These are phyloP conservation scores for Smithornis capensis DNA, from an alignment of 2,113 vertebrate species.

Conservation along the genomic window DNA sequence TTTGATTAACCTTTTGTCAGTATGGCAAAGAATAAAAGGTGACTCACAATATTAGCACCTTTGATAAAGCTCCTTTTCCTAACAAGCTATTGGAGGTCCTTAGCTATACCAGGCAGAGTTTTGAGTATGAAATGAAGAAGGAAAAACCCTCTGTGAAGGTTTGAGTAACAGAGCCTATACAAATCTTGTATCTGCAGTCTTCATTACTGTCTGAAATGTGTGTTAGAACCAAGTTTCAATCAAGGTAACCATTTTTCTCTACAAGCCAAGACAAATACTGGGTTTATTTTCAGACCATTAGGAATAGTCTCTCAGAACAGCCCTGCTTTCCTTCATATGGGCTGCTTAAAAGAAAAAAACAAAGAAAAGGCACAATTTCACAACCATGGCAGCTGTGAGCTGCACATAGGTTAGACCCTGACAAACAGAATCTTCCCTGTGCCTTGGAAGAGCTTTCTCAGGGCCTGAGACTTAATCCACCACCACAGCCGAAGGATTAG, in stretches of 20 bases:
- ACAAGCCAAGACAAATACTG: conserved; percentile 61
- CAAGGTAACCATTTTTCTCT: conserved; percentile 49
- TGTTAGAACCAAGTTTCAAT: conserved; percentile 42
- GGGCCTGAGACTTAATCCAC: not conserved
- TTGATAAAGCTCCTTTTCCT: not conserved
- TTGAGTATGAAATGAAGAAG: not conserved
- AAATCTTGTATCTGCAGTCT: conserved; percentile 24
- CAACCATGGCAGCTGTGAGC: not conserved
- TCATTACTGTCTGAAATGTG: conserved; percentile 39
- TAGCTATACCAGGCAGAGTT: not conserved
- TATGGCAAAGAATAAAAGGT: not conserved
- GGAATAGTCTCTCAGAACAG: conserved; percentile 31
- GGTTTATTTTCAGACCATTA: conserved; percentile 64
- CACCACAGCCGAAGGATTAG: not conserved
- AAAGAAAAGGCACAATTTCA: conserved; percentile 9
- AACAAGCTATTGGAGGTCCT: not conserved
- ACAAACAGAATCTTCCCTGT: conserved; percentile 1
- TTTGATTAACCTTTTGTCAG: conserved; percentile 39
- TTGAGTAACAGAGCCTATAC: not conserved
- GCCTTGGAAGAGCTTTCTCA: conserved; percentile 8
- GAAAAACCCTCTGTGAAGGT: not conserved
- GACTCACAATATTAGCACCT: not conserved
- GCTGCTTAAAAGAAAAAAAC: not conserved
- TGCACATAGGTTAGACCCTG: not conserved
- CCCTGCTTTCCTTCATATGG: conserved; percentile 23